phyloP scores from a whole-genome alignment of 2,797 vertebrate species.

The Artibeus jamaicensis region DNA sequence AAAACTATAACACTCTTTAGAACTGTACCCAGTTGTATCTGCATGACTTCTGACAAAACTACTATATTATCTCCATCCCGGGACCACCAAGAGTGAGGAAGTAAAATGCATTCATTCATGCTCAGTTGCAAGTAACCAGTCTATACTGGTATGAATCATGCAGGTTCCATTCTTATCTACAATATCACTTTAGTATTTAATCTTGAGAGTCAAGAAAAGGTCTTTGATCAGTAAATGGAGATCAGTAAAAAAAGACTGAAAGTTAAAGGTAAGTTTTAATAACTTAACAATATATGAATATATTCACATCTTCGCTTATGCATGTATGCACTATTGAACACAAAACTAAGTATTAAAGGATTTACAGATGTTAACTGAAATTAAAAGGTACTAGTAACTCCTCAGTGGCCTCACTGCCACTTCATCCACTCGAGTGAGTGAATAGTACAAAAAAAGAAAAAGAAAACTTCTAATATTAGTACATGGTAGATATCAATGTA shows the following conservation, averaged over 20 bases:
- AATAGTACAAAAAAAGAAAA: background rate
- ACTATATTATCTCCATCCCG: background rate
- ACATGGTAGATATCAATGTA: background rate
- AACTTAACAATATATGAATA: background rate
- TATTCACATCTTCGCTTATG: background rate
- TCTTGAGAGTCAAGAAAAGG: background rate
- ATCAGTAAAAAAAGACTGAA: background rate
- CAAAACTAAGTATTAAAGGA: background rate
- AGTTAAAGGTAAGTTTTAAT: background rate
- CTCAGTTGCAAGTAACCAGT: background rate
- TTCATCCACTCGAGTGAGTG: background rate
- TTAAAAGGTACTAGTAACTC: background rate
- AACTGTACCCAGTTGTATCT: background rate
- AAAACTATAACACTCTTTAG: background rate
- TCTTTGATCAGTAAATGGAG: background rate
- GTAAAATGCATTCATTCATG: background rate
- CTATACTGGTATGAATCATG: background rate
- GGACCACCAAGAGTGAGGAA: constrained; percentile 6
- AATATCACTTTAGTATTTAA: background rate
- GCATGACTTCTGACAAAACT: background rate
- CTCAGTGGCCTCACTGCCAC: background rate
- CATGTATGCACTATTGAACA: background rate
- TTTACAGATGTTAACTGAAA: background rate
- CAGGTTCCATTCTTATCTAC: background rate
- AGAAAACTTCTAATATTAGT: background rate